Evolutionary conservation across 2,888 invertebrate genomes (phyloP), one percentile per base, ranked within the genome.

Genomic region (Aproaerema taeniolella): DNA sequence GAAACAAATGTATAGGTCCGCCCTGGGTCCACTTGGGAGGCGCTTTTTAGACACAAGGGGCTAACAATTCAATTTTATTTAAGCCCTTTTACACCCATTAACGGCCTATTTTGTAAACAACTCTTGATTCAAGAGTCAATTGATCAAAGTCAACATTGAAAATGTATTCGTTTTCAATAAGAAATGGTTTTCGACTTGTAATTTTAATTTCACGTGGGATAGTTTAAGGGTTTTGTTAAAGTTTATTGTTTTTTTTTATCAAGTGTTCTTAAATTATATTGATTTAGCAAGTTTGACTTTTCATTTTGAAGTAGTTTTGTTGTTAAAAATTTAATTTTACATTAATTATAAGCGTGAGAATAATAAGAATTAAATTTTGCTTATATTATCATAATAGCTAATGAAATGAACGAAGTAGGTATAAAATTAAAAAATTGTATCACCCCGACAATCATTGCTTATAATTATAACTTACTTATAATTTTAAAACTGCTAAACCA

Each of bases 51-150:
- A 20, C 20, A 20, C 4, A 20, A 20, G 4, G 26, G 26, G 6
- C n/a, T 26, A 26, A 26, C 26, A 2, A 26, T 26, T 5, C 26
- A 9, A 5, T 6, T 26, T n/a, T 9, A n/a, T 26, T 26, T 26
- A 26, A 20, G 4, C 20, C 4, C 20, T 20, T 20, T 20, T 20
- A 6, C 20, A 20, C 20, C 66, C 61, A 72, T 79, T 82, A 71
- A n/a, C 73, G 63, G 63, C 60, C 67, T 81, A 80, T 82, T 82
- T 83, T 78, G 80, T 68, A 82, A 82, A 82, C 83, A 82, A 60
- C 73, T 52, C 77, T 72, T 52, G 41, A 48, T 46, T 58, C 52
- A 60, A 77, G 69, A 51, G 59, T 58, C 55, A 52, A 61, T 65
- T 57, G 51, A 53, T 58, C 43, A 52, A 60, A 67, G 62, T 69